Percentiles rank a stretch among this genome's conserved stretches.
phyloP scores from a whole-genome alignment of 1,140 invertebrate species.

The Tribolium madens region DNA sequence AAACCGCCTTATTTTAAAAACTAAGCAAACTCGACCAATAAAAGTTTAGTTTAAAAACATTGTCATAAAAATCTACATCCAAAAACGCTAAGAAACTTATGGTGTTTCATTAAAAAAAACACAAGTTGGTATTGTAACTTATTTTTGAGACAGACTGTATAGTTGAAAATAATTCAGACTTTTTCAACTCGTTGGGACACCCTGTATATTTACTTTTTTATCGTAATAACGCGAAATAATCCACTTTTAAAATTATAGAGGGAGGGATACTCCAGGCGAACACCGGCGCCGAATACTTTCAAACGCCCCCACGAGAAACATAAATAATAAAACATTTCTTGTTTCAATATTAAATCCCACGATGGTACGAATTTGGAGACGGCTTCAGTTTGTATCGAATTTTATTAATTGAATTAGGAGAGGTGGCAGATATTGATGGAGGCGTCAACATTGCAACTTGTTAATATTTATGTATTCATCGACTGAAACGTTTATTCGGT shows the following conservation, averaged over 20 bases:
- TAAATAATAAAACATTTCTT: not conserved
- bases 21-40: no score
- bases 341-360: not conserved
- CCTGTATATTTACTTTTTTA: slow-evolving; percentile 30
- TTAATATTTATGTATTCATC: not conserved
- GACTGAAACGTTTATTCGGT: not conserved
- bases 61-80: no score
- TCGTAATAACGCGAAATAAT: slow-evolving; percentile 10
- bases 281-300: not conserved
- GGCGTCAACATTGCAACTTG: not conserved
- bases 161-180: no score
- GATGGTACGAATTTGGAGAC: not conserved
- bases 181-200: no score
- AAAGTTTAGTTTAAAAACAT: no score
- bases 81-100: no score
- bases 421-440: slow-evolving; percentile 5
- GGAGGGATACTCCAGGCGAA: not conserved
- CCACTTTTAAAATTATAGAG: not conserved
- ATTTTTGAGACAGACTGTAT: no score
- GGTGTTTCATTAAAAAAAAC: no score
- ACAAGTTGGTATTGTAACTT: no score
- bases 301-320: not conserved
- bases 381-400: slow-evolving; percentile 10
- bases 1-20: no score
- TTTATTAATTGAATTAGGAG: slow-evolving; percentile 19